These are phyloP conservation scores for Aphis craccivora DNA, from an alignment of 1,140 invertebrate species.

Conservation along the genomic window DNA sequence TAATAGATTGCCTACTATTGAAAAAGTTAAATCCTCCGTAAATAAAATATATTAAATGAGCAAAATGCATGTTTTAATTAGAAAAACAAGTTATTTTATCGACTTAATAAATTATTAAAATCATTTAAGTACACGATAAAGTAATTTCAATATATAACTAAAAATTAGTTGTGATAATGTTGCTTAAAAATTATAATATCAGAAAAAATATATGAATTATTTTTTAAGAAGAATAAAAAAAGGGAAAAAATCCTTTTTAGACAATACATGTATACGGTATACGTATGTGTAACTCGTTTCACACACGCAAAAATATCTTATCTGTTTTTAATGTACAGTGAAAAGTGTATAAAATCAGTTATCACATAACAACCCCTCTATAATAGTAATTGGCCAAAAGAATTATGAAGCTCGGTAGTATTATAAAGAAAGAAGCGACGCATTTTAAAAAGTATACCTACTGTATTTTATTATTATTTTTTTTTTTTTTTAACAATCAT, in stretches of 20 bases:
- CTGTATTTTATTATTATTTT: slow-evolving; percentile 10
- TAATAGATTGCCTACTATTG: not conserved
- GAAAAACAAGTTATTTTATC: not conserved
- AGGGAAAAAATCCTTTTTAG: not conserved
- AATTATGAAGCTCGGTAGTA: not conserved
- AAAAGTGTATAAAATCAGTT: not conserved
- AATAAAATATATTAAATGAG: not conserved
- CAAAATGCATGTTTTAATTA: not conserved
- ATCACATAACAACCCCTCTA: not conserved
- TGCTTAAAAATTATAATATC: not conserved
- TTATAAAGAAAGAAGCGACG: not conserved
- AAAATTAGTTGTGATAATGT: not conserved
- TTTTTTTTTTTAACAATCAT: not conserved
- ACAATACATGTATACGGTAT: not conserved
- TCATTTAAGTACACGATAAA: not conserved
- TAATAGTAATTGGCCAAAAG: not conserved
- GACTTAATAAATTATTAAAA: not conserved
- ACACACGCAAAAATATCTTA: not conserved
- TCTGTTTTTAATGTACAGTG: not conserved
- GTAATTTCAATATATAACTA: not conserved
- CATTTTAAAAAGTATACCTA: not conserved
- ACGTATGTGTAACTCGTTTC: not conserved
- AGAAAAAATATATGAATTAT: not conserved
- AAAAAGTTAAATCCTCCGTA: not conserved
- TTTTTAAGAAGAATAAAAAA: not conserved